Evolutionary conservation across 2,888 invertebrate species (phyloP), one percentile per base, ranked within the genome.

Genomic region (Colletes collaris): DNA sequence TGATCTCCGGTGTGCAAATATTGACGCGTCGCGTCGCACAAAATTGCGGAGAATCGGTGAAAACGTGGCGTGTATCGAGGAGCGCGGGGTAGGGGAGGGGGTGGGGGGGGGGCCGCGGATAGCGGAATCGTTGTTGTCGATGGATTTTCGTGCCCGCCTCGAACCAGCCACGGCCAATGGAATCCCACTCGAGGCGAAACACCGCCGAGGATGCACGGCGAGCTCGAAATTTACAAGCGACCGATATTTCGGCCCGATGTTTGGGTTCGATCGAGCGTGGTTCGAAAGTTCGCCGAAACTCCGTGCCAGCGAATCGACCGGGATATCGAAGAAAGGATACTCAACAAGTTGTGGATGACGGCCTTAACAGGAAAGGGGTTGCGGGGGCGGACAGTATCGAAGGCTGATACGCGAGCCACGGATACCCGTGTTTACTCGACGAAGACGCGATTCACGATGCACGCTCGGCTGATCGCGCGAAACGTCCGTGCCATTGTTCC

Each of bases 261-360:
- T 62, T 52, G 35, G 44, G 58, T 49, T 63, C 52, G 59, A 71
- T 68, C 60, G 35, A 52, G 65, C 52, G 55, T 53, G 27, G 3
- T 19, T 16, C 16, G n/a, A 59, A 56, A 37, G 27, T 64, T 49
- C 11, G 40, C 49, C 4, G 52, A 50, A 66, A 63, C 58, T 53
- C 37, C 4, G 11, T n/a, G 6, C 50, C 40, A 59, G 46, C 56
- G 58, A 67, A 55, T 40, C 40, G 44, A 44, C 35, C 49, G 19
- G 8, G 55, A 8, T 46, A 53, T 53, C 40, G 58, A 62, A 69
- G 66, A 73, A 79, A 74, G 70, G 79, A 59, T 79, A 74, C 66
- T 81, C 79, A 79, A 79, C 80, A 79, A 80, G 79, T 79, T 79
- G 79, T 37, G 64, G 64, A 55, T n/a, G 35, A 13, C 4, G 53